Evolutionary conservation across 2,888 invertebrate species (phyloP), one percentile per base, ranked within the genome.

Genomic region (Tyria jacobaeae): DNA sequence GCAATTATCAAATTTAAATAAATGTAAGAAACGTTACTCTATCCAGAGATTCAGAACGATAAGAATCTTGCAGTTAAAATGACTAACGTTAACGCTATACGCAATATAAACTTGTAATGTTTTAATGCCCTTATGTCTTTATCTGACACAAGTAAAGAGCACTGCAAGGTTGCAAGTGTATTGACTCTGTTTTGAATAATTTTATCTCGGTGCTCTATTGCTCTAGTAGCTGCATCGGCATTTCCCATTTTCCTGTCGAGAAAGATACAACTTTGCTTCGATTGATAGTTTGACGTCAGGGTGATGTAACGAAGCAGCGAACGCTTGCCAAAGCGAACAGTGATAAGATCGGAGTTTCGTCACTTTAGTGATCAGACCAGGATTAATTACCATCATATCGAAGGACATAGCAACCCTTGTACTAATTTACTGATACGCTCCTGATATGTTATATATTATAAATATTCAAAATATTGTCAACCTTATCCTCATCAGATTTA

Each of bases 141-240:
- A 93, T 93, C 92, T 90, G 91, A 89, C 89, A 85, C 82, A 84
- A 89, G 87, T 89, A 90, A 90, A 92, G 93, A 92, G 86, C 92
- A 84, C 85, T 86, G 92, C 91, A 93, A 93, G 93, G 93, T 93
- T 93, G 92, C 85, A 87, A 90, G 92, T 90, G 89, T 92, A 90
- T 92, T 92, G 93, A 93, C 93, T 89, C 86, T 89, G 87, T 89
- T 88, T 89, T 89, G 88, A 90, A 90, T 90, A 89, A 83, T 81
- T 88, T 89, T 92, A 91, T 91, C 90, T 87, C 81, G 69, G 79
- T 85, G 84, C 83, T 87, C 89, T 89, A 89, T 88, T 87, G 79
- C 75, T 85, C 89, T 89, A 88, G 88, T 81, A 67, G 78, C 65
- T 86, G 88, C 84, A 87, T 86, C 85, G 82, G 76, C 78, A 83